A percentile compares a stretch with the other conserved stretches of the same genome.
Evolutionary conservation across 2,113 vertebrate species (phyloP).

Genomic region (Ceuthmochares aereus): DNA sequence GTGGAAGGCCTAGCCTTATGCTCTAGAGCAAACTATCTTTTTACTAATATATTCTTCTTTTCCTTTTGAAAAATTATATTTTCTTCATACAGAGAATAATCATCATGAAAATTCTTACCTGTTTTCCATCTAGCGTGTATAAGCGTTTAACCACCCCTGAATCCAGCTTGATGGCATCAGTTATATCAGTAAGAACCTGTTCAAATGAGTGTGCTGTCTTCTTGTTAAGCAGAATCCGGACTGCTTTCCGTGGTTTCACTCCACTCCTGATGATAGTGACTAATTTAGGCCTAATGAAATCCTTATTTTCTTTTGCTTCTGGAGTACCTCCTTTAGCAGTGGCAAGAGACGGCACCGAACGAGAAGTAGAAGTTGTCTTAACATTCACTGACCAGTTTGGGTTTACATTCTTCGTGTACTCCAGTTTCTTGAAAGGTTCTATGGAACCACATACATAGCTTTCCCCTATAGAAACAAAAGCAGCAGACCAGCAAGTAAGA

Average conservation of each 20-base stretch:
- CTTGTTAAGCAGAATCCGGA: constrained; percentile 96
- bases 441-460: constrained; percentile 97
- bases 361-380: constrained; percentile 78
- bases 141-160: constrained; percentile 93
- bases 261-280: constrained; percentile 97
- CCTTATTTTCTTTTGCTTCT: constrained; percentile 88
- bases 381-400: constrained; percentile 96
- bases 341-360: constrained; percentile 85
- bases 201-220: constrained; percentile 98
- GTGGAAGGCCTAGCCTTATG: accelerated
- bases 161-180: constrained; percentile 96
- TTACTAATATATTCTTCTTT: background rate
- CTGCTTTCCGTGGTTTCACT: constrained; percentile 95
- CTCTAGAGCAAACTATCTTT: background rate
- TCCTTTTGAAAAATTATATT: background rate
- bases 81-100: background rate
- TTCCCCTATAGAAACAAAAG: constrained; percentile 82
- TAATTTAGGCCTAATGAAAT: constrained; percentile 97
- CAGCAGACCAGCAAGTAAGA: background rate
- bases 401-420: constrained; percentile 98
- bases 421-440: constrained; percentile 94
- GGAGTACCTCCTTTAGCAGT: constrained; percentile 81
- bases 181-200: constrained; percentile 96
- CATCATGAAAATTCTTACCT: constrained; percentile 80
- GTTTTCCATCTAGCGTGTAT: constrained; percentile 94